Evolutionary conservation across 1,140 invertebrate species (phyloP).

Genomic region (Microplitis demolitor): DNA sequence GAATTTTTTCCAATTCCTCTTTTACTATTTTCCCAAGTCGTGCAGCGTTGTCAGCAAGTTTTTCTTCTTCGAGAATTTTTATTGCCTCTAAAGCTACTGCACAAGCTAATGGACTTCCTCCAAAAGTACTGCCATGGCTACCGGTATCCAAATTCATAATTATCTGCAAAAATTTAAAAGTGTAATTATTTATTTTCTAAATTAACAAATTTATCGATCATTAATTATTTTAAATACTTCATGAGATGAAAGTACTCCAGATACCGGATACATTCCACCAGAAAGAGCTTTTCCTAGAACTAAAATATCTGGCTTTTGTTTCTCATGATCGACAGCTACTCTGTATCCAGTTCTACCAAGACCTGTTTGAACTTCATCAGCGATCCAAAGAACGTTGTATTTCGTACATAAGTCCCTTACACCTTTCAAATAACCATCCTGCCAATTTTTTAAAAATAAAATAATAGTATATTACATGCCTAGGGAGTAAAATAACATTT

Average conservation of each 20-base stretch:
- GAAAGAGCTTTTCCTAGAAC: slow-evolving; percentile 81
- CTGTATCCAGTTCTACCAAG: slow-evolving; percentile 90
- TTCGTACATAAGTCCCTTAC: slow-evolving; percentile 90
- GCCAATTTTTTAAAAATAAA: slow-evolving; percentile 12
- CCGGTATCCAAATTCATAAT: slow-evolving; percentile 79
- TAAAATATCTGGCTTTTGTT: slow-evolving; percentile 78
- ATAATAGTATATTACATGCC: neutral
- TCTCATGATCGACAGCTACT: slow-evolving; percentile 88
- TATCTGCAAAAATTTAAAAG: slow-evolving; percentile 53
- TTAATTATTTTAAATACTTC: slow-evolving; percentile 55
- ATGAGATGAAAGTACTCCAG: slow-evolving; percentile 75
- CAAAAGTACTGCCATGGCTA: slow-evolving; percentile 84
- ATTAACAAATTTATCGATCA: neutral
- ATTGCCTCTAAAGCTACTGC: slow-evolving; percentile 68
- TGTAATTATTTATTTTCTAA: slow-evolving; percentile 3
- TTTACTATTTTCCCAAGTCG: slow-evolving; percentile 71
- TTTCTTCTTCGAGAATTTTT: slow-evolving; percentile 73
- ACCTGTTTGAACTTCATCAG: slow-evolving; percentile 97
- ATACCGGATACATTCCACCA: slow-evolving; percentile 84
- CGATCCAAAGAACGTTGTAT: slow-evolving; percentile 96
- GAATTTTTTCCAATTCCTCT: slow-evolving; percentile 65
- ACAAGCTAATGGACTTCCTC: slow-evolving; percentile 82
- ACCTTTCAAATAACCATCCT: slow-evolving; percentile 85
- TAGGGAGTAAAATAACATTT: too few relatives aligned
- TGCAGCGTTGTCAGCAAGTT: slow-evolving; percentile 73